Evolutionary conservation across 2,888 invertebrate genomes (phyloP).

Genomic region (Oscheius sp.): DNA sequence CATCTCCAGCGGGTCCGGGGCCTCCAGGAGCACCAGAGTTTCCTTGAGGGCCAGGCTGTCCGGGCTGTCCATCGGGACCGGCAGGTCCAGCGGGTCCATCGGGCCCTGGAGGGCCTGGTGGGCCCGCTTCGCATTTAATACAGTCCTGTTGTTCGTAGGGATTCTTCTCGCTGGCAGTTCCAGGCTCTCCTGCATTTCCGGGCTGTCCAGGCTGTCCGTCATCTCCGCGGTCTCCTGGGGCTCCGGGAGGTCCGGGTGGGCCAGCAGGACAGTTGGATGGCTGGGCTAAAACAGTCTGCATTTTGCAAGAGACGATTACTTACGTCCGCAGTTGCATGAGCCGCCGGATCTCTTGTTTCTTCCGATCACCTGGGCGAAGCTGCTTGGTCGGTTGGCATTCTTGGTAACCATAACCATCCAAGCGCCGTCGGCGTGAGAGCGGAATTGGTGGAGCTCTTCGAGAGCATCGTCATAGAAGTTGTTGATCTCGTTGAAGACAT

Average conservation of each 20-base stretch:
- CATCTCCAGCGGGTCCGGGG: slow-evolving; percentile 54
- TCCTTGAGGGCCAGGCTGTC: slow-evolving; percentile 56
- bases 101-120: slow-evolving; percentile 60
- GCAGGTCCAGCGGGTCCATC: slow-evolving; percentile 55
- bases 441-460: slow-evolving; percentile 61
- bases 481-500: slow-evolving; percentile 62
- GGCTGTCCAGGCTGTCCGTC: slow-evolving; percentile 58
- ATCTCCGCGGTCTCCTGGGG: slow-evolving; percentile 58
- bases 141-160: slow-evolving; percentile 52
- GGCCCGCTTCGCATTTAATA: slow-evolving; percentile 63
- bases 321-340: slow-evolving; percentile 53
- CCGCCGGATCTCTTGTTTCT: slow-evolving; percentile 57
- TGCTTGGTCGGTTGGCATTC: slow-evolving; percentile 39
- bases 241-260: slow-evolving; percentile 62
- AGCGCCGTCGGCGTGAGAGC: slow-evolving; percentile 54
- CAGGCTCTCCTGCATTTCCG: slow-evolving; percentile 52
- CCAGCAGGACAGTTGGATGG: slow-evolving; percentile 61
- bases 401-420: slow-evolving; percentile 57
- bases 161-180: slow-evolving; percentile 41
- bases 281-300: slow-evolving; percentile 29
- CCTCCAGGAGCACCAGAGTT: slow-evolving; percentile 54
- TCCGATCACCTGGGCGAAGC: slow-evolving; percentile 47
- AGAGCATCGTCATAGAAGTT: slow-evolving; percentile 60
- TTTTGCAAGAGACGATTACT: too few species aligned
- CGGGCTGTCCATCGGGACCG: slow-evolving; percentile 58